Conservation (phyloP, 2,797 vertebrate genomes). For the Fistularia commersonii region DNA sequence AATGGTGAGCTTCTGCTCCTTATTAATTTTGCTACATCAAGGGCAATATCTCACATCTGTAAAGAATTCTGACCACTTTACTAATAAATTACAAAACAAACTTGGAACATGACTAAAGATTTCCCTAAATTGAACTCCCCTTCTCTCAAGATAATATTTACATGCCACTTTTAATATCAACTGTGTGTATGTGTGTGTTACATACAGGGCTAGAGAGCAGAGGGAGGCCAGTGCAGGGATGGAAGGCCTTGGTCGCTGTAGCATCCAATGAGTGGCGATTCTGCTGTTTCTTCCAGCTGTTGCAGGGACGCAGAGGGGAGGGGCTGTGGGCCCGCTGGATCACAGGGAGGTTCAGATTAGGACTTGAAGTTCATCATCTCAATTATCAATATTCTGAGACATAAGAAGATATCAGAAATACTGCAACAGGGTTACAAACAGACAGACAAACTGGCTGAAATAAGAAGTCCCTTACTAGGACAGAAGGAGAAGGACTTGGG, state of each 20-base stretch:
- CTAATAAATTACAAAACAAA: too few relatives aligned
- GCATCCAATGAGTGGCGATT: slow-evolving; percentile 89
- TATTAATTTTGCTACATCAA: too few relatives aligned
- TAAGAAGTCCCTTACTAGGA: slow-evolving; percentile 51
- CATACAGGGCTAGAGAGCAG: slow-evolving; percentile 97
- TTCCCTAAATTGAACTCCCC: too few relatives aligned
- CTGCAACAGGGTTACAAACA: neutral
- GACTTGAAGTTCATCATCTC: slow-evolving; percentile 4
- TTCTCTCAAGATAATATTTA: too few relatives aligned
- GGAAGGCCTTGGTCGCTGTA: slow-evolving; percentile 92
- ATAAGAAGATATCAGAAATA: too few relatives aligned
- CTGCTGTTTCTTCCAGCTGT: slow-evolving; percentile 83
- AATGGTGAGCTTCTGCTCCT: too few relatives aligned
- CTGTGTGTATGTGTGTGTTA: slow-evolving; percentile 11
- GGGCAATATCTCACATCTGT: too few relatives aligned
- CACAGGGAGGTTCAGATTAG: slow-evolving; percentile 18
- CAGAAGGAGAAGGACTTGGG: slow-evolving; percentile 63
- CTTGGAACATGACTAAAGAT: too few relatives aligned
- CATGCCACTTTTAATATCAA: too few relatives aligned
- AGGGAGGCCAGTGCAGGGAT: slow-evolving; percentile 94
- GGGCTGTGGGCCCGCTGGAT: slow-evolving; percentile 75
- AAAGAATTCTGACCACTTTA: too few relatives aligned
- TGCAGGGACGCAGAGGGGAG: slow-evolving; percentile 81
- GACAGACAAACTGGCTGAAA: neutral
- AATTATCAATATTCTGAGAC: too few relatives aligned